Evolutionary conservation across 2,888 invertebrate species (phyloP).

Genomic region (Cosmopolites sordidus): DNA sequence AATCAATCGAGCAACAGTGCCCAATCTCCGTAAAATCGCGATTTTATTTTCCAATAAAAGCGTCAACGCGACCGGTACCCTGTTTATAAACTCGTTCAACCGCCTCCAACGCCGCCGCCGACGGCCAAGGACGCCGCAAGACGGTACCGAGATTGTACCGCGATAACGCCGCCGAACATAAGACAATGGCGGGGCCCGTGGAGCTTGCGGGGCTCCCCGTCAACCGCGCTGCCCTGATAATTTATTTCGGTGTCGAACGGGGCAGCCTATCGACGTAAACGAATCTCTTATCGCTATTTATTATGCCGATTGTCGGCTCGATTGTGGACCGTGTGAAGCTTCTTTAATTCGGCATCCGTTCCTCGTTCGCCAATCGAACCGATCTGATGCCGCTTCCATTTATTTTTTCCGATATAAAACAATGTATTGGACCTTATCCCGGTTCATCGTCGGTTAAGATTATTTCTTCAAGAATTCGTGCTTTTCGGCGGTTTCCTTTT

Average conservation of each 20-base stretch:
- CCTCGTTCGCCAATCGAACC: too few relatives aligned
- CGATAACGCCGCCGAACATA: not conserved
- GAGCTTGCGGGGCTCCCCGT: not conserved
- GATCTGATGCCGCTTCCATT: too few relatives aligned
- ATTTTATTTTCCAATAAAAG: slow-evolving; percentile 27
- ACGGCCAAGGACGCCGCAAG: not conserved
- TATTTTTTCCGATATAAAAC: too few relatives aligned
- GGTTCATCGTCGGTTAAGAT: too few relatives aligned
- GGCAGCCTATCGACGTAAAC: slow-evolving; percentile 28
- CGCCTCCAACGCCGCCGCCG: not conserved
- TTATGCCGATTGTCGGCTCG: slow-evolving; percentile 25
- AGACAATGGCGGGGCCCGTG: not conserved
- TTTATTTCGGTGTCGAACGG: slow-evolving; percentile 25
- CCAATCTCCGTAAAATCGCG: slow-evolving; percentile 17
- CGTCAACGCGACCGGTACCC: slow-evolving; percentile 18
- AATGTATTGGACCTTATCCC: too few relatives aligned
- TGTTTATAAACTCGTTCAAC: not conserved
- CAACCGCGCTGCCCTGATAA: slow-evolving; percentile 13
- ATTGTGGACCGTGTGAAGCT: slow-evolving; percentile 1
- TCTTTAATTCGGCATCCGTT: not conserved
- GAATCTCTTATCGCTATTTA: slow-evolving; percentile 33
- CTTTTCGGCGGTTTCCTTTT: too few relatives aligned
- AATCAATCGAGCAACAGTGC: not conserved
- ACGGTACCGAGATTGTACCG: slow-evolving; percentile 3
- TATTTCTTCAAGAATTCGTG: too few relatives aligned